These are phyloP conservation scores for Drosophila parabipectinata DNA, from an alignment of 1,140 invertebrate genomes.

Conservation along the genomic window DNA sequence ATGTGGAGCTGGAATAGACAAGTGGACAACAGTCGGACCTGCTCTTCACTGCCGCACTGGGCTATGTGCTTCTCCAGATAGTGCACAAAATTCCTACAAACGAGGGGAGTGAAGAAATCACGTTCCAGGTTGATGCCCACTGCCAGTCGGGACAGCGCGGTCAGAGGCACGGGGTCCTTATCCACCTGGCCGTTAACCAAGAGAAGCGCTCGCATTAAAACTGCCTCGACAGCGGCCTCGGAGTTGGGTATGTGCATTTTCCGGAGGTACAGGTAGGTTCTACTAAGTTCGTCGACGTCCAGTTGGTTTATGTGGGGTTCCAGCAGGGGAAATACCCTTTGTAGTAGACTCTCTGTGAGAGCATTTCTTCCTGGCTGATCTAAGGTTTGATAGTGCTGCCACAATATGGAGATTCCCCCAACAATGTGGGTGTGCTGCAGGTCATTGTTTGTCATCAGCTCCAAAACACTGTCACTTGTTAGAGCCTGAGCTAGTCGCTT, in stretches of 20 bases:
- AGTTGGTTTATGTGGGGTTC: slow-evolving; percentile 30
- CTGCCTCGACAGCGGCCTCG: slow-evolving; percentile 41
- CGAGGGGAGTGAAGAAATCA: slow-evolving; percentile 68
- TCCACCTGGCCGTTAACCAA: slow-evolving; percentile 23
- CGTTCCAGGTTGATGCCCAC: slow-evolving; percentile 70
- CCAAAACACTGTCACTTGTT: slow-evolving; percentile 4
- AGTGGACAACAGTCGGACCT: slow-evolving; percentile 70
- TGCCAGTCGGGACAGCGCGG: slow-evolving; percentile 65
- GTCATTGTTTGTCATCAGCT: not conserved
- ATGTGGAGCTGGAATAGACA: slow-evolving; percentile 70
- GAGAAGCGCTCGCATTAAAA: slow-evolving; percentile 41
- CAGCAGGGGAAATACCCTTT: slow-evolving; percentile 35
- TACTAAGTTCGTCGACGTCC: slow-evolving; percentile 55
- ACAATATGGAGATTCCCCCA: slow-evolving; percentile 31
- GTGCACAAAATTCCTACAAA: slow-evolving; percentile 65
- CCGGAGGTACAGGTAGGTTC: slow-evolving; percentile 68
- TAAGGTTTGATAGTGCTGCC: slow-evolving; percentile 43
- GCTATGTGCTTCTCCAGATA: slow-evolving; percentile 53
- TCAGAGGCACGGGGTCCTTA: slow-evolving; percentile 42
- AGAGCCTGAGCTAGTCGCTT: not conserved
- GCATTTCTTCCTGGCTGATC: not conserved
- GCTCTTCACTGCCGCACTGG: slow-evolving; percentile 47
- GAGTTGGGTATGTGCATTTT: slow-evolving; percentile 62
- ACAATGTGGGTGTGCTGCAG: slow-evolving; percentile 3
- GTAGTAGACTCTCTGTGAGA: slow-evolving; percentile 24